Conservation (phyloP, 2,888 invertebrate species). For the Agrotis ipsilon region DNA sequence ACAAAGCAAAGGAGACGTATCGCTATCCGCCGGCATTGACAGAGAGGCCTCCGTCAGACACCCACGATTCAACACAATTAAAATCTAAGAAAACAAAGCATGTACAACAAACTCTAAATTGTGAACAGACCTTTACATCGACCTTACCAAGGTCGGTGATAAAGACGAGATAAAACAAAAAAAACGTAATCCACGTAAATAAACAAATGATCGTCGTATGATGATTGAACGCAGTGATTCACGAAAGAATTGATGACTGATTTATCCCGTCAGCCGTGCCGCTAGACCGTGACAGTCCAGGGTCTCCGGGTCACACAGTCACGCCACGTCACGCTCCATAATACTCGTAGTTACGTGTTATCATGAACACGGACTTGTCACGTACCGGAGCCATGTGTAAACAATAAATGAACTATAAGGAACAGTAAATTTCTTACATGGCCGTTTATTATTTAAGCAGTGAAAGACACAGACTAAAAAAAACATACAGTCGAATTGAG, state of each 20-base stretch:
- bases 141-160: constrained; percentile 7
- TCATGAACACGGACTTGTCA: constrained; percentile 38
- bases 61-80: neutral
- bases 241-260: constrained; percentile 34
- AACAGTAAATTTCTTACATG: constrained; percentile 4
- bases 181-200: neutral
- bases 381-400: constrained; percentile 24
- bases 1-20: neutral
- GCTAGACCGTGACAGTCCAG: constrained; percentile 36
- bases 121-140: neutral
- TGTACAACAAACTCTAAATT: too few species aligned
- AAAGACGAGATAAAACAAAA: constrained; percentile 4
- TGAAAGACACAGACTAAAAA: constrained; percentile 26
- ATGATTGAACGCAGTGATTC: constrained; percentile 23
- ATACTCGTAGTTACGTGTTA: constrained; percentile 34
- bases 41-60: neutral
- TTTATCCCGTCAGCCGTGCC: constrained; percentile 41
- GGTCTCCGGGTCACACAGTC: constrained; percentile 42
- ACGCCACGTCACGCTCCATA: constrained; percentile 37
- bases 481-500: too few species aligned
- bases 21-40: neutral
- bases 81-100: constrained; percentile 1
- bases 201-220: constrained; percentile 23
- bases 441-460: constrained; percentile 12
- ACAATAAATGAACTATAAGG: constrained; percentile 15